These are phyloP conservation scores for Psittacula derbiana DNA, from an alignment of 2,797 vertebrate species.

Conservation along the genomic window DNA sequence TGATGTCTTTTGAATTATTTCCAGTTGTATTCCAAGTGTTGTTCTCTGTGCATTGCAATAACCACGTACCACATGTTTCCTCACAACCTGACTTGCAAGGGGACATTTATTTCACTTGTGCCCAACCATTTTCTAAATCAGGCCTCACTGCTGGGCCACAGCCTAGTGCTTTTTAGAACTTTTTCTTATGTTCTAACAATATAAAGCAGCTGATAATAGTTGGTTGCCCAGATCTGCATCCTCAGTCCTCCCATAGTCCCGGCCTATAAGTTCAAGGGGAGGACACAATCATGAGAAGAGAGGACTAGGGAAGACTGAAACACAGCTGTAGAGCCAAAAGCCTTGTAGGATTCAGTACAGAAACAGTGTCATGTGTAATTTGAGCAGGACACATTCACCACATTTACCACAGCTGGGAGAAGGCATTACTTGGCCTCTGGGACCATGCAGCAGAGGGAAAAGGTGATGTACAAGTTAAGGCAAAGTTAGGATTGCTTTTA, in stretches of 20 bases:
- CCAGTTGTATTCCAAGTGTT: not conserved
- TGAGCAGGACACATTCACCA: not conserved
- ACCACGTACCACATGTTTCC: not conserved
- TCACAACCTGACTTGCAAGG: not conserved
- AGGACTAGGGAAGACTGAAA: not conserved
- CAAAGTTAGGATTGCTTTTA: not conserved
- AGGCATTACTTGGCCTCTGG: not conserved
- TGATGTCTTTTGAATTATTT: not conserved
- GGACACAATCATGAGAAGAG: not conserved
- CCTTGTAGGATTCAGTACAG: not conserved
- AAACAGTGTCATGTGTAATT: not conserved
- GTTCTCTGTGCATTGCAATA: not conserved
- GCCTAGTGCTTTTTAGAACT: not conserved
- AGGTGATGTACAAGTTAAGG: not conserved
- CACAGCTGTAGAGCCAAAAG: not conserved
- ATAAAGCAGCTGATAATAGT: not conserved
- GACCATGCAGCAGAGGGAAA: fast-evolving
- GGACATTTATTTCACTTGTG: not conserved
- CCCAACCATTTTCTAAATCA: not conserved
- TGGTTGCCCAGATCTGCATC: not conserved
- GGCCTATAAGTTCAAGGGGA: not conserved
- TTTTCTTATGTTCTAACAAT: not conserved
- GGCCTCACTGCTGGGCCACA: not conserved
- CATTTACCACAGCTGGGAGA: not conserved
- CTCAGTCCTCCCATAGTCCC: not conserved